Conservation (phyloP, 2,797 vertebrate genomes). For the Brachyalestes nurse region DNA sequence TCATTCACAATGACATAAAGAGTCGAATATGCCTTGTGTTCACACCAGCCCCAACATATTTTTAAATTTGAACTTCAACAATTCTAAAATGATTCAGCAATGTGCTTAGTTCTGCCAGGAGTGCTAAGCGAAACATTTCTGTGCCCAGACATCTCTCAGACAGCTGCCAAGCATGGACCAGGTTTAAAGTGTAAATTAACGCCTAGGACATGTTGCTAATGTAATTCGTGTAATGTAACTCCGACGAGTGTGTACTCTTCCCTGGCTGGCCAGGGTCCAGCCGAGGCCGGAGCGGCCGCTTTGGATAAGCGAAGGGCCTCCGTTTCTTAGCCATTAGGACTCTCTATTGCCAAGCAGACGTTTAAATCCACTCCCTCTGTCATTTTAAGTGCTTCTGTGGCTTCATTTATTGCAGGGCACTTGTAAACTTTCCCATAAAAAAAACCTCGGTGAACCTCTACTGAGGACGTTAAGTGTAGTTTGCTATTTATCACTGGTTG, state of each 20-base stretch:
- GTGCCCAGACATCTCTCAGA: constrained; percentile 45
- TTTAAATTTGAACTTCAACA: constrained; percentile 25
- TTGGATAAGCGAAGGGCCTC: constrained; percentile 53
- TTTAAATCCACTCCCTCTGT: constrained; percentile 80
- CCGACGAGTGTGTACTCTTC: constrained; percentile 57
- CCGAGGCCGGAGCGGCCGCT: constrained; percentile 52
- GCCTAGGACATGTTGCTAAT: constrained; percentile 50
- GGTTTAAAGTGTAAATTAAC: constrained; percentile 58
- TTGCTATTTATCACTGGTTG: constrained; percentile 78
- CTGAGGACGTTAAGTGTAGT: constrained; percentile 79
- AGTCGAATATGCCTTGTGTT: constrained; percentile 8
- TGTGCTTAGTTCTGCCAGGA: constrained; percentile 35
- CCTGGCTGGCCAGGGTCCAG: constrained; percentile 60
- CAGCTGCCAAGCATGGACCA: constrained; percentile 47
- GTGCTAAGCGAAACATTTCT: constrained; percentile 27
- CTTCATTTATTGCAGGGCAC: constrained; percentile 79
- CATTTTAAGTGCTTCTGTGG: constrained; percentile 80
- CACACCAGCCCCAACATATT: constrained; percentile 17
- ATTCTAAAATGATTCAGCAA: constrained; percentile 29
- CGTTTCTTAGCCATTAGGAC: constrained; percentile 59
- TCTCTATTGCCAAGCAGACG: constrained; percentile 67
- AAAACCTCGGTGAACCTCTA: constrained; percentile 58
- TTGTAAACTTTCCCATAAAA: constrained; percentile 79
- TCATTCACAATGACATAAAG: background rate
- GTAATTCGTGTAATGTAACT: constrained; percentile 57